Evolutionary conservation across 2,797 vertebrate genomes (phyloP).

Genomic region (Ctenosaura bakeri): DNA sequence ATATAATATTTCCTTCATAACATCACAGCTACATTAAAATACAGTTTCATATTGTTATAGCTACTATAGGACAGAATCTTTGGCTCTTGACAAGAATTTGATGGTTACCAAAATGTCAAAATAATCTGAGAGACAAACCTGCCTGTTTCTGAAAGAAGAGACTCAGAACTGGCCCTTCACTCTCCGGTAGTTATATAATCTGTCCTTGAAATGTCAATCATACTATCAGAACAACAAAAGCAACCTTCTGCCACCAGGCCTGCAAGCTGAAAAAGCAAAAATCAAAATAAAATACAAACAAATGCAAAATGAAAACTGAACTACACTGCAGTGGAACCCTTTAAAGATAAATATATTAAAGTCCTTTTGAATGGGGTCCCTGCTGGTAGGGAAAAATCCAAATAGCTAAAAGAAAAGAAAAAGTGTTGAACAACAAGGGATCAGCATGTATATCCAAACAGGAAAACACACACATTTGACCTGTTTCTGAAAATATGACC

Average conservation of each 20-base stretch:
- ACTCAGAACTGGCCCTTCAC: conserved; percentile 13
- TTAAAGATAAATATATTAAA: neutral
- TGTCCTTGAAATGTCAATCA: conserved; percentile 43
- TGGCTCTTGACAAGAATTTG: neutral
- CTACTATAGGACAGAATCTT: neutral
- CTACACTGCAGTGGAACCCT: no score
- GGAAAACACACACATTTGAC: neutral
- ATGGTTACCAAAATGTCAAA: neutral
- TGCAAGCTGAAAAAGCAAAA: neutral
- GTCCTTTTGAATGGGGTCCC: no score
- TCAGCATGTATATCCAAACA: no score
- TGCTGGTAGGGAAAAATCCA: no score
- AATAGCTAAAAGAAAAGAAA: neutral
- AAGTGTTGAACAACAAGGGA: neutral
- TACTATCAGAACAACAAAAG: conserved; percentile 5
- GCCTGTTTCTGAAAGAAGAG: conserved; percentile 10
- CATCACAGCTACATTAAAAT: neutral
- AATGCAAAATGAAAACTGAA: neutral
- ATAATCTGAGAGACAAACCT: conserved; percentile 1
- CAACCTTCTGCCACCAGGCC: neutral
- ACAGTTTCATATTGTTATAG: neutral
- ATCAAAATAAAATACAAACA: neutral
- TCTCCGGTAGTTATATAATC: conserved; percentile 25
- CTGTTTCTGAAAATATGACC: neutral
- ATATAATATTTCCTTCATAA: neutral